Base-by-base conservation (phyloP, 2,113 vertebrate genomes). In the Mus pahari region DNA sequence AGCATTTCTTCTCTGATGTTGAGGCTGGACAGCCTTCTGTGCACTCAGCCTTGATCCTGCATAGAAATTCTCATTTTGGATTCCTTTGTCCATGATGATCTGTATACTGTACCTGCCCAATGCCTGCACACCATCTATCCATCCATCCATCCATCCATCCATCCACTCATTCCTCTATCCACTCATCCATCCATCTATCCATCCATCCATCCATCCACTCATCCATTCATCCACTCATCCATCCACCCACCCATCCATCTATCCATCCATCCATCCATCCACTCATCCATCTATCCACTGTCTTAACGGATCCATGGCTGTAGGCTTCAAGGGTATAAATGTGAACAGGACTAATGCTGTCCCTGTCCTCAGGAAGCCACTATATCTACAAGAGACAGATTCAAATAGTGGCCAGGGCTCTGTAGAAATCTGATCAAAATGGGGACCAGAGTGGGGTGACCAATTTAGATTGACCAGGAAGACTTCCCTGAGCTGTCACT, bases 81-180 rank as follows among this genome's bases (percentile, higher is more conserved):
- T 82, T 77, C 22, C 7, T 78, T 64, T 91, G 66, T 91, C 74
- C 68, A 84, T 13, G 45, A 45, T 95, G 74, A 79, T 91, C 94
- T 95, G 89, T 93, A 26, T 66, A 77, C 55, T 79, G 71, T 45
- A 93, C 73, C 60, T 26, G 5, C 39, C 6, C 13, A 42, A 39
- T 58, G 39, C 58, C 77, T 73, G 12, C 26, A 78, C 13, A 4
- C 60, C 7, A 62, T 24, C 60, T 16, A 53, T 53, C 50, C 12
- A 53, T 58, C 55, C 16, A 4, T 19, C 19, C 58, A 60, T 22
- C 19, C 58, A 60, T 22, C 58, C 58, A 60, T 20, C 19, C 58
- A 60, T 20, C 31, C 70, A 28, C 87, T 45, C 36, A 0, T 84
- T 79, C 11, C 14, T 20, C 19, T 19, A 60, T 60, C 31, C 74